Evolutionary conservation across 1,140 invertebrate genomes (phyloP).

Genomic region (Thaumatotibia leucotreta): DNA sequence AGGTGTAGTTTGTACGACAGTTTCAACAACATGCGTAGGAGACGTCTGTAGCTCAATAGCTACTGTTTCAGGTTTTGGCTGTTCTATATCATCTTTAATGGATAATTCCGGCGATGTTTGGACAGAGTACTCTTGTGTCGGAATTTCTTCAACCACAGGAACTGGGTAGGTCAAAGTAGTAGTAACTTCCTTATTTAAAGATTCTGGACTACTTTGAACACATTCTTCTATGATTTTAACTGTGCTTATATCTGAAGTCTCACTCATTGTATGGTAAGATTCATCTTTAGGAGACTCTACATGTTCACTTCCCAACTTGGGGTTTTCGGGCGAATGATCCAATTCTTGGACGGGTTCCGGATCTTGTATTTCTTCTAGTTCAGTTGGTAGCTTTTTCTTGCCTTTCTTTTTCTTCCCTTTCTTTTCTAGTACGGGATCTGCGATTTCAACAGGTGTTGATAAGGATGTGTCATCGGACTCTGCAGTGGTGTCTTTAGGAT

Average conservation of each 20-base stretch:
- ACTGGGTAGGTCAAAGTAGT: constrained; percentile 78
- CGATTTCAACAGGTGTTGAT: constrained; percentile 40
- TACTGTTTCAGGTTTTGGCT: constrained; percentile 55
- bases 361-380: constrained; percentile 30
- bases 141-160: constrained; percentile 77
- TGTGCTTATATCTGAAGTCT: constrained; percentile 75
- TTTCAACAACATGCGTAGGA: constrained; percentile 70
- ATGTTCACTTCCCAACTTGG: constrained; percentile 55
- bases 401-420: constrained; percentile 47
- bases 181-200: constrained; percentile 51
- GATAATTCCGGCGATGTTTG: constrained; percentile 79
- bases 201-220: constrained; percentile 68
- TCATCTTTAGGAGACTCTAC: constrained; percentile 67
- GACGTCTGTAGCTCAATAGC: constrained; percentile 78
- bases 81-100: constrained; percentile 55
- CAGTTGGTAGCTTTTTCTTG: constrained; percentile 38
- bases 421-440: constrained; percentile 34
- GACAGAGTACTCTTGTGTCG: constrained; percentile 74
- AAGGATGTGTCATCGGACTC: constrained; percentile 46
- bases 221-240: constrained; percentile 83
- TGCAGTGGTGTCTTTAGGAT: constrained; percentile 53
- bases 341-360: constrained; percentile 24
- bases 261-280: constrained; percentile 77
- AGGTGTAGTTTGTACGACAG: constrained; percentile 74
- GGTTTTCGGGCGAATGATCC: constrained; percentile 30